Percentiles rank a stretch among this genome's conserved stretches.
Conservation (phyloP, 64 coral and sea anemone species). For the Catalaphyllia jardinei region DNA sequence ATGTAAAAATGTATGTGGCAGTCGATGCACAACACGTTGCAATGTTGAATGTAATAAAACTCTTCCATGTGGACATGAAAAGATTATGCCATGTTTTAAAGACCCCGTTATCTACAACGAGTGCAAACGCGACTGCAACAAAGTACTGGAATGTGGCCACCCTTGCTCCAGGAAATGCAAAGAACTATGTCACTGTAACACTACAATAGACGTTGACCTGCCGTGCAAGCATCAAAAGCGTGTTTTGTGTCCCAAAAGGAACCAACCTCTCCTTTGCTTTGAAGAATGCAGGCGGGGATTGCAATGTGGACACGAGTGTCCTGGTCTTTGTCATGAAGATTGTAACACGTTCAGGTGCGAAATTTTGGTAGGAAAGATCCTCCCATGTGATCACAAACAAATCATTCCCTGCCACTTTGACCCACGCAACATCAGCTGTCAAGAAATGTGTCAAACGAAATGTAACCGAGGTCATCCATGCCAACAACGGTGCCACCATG, state of each 20-base stretch:
- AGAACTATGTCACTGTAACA: not conserved
- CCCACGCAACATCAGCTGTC: not conserved
- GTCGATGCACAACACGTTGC: slow-evolving; percentile 11
- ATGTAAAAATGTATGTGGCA: slow-evolving; percentile 12
- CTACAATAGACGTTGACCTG: not conserved
- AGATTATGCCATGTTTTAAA: slow-evolving; percentile 37
- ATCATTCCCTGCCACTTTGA: slow-evolving; percentile 11
- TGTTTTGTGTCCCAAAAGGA: not conserved
- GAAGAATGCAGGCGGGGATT: not conserved
- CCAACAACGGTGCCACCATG: slow-evolving; percentile 20
- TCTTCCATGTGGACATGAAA: slow-evolving; percentile 63
- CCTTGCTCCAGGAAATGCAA: slow-evolving; percentile 48
- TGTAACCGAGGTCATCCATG: slow-evolving; percentile 36
- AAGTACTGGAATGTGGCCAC: slow-evolving; percentile 59
- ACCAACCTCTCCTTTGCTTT: not conserved
- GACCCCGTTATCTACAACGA: not conserved
- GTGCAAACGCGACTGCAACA: slow-evolving; percentile 34
- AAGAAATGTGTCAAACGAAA: slow-evolving; percentile 1
- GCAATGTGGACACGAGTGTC: slow-evolving; percentile 56
- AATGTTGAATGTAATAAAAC: slow-evolving; percentile 10
- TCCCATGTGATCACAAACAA: slow-evolving; percentile 56
- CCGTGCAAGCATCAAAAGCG: not conserved
- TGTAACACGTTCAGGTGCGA: slow-evolving; percentile 12
- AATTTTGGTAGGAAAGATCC: not conserved
- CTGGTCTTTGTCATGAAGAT: slow-evolving; percentile 27